Evolutionary conservation across 2,113 vertebrate species (phyloP).

Genomic region (Suncus etruscus): DNA sequence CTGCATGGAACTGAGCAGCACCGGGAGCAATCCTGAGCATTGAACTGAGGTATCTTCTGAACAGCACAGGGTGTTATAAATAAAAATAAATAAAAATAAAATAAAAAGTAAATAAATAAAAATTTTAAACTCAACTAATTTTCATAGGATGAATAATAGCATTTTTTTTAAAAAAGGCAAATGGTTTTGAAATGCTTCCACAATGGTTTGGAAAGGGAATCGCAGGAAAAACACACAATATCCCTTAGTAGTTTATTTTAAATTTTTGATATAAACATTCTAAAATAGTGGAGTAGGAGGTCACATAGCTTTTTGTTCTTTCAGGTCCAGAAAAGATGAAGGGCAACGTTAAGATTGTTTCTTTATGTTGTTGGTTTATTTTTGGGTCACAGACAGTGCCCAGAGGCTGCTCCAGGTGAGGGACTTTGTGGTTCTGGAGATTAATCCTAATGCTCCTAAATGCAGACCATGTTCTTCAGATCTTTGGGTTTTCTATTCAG

Average conservation of each 20-base stretch:
- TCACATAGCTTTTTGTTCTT: not conserved
- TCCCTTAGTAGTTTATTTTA: not conserved
- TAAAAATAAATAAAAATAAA: no score
- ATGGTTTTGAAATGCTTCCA: not conserved
- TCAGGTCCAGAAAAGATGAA: not conserved
- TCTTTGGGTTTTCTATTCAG: no score
- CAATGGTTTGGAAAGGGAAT: not conserved
- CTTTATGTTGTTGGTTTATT: not conserved
- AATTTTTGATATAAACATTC: not conserved
- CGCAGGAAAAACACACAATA: not conserved
- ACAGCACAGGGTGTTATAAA: no score
- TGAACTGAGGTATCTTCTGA: no score
- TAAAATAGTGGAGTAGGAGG: not conserved
- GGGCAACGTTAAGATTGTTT: not conserved
- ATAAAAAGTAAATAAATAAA: no score
- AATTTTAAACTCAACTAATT: not conserved
- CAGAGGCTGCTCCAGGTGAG: not conserved
- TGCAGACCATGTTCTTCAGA: no score
- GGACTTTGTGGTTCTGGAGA: no score
- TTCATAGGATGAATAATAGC: not conserved
- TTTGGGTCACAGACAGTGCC: not conserved
- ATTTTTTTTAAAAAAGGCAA: slow-evolving; percentile 1
- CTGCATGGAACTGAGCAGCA: no score
- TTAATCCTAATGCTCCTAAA: no score
- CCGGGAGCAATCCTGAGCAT: no score